Evolutionary conservation across 2,888 invertebrate genomes (phyloP).

Genomic region (Gisinianus flammeolus): DNA sequence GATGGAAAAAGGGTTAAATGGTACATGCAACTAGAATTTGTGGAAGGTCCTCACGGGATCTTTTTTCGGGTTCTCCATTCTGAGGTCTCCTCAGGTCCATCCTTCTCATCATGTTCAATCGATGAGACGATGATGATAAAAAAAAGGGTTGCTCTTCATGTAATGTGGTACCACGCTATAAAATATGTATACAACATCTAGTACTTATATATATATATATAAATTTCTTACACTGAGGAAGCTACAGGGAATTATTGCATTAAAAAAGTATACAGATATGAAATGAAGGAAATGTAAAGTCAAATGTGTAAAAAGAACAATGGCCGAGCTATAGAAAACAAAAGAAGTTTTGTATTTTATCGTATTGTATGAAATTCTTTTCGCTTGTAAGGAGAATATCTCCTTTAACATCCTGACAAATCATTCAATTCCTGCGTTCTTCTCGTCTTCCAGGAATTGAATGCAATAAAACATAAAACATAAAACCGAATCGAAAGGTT

Average conservation of each 20-base stretch:
- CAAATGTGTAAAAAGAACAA: no score
- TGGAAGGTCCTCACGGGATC: neutral
- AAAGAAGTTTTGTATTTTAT: no score
- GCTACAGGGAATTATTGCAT: neutral
- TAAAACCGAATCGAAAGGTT: no score
- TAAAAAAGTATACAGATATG: neutral
- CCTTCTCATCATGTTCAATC: neutral
- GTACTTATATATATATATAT: neutral
- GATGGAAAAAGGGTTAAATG: neutral
- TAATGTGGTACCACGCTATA: neutral
- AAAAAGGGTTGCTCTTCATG: neutral
- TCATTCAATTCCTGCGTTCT: no score
- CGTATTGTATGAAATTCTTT: no score
- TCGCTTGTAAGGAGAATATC: no score
- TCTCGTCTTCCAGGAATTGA: no score
- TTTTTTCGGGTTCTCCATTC: neutral
- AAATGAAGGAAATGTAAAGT: no score
- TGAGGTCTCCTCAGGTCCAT: neutral
- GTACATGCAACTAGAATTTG: no score
- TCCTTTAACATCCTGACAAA: no score
- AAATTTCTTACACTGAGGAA: neutral
- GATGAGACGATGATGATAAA: neutral
- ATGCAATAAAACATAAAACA: no score
- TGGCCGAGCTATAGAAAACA: no score
- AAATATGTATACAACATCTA: neutral